These are phyloP conservation scores for Xenus cinereus DNA, from an alignment of 2,113 vertebrate genomes.

Conservation along the genomic window DNA sequence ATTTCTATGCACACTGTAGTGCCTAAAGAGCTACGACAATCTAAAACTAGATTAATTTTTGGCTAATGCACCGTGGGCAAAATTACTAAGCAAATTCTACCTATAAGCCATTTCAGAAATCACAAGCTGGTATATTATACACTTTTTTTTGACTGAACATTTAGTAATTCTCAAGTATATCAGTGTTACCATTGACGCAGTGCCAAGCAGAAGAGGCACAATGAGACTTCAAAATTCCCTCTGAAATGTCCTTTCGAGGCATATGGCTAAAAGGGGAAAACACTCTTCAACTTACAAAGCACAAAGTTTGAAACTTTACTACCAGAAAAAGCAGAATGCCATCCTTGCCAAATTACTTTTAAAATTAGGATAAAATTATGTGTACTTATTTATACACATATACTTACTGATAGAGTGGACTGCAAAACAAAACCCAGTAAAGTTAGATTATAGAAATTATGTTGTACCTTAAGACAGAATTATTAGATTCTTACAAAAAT, in stretches of 20 bases:
- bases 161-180: background rate
- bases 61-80: background rate
- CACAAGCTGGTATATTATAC: background rate
- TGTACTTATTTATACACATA: accelerated
- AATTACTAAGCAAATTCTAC: background rate
- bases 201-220: background rate
- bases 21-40: background rate
- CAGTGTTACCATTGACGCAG: background rate
- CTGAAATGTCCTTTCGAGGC: background rate
- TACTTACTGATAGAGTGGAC: background rate
- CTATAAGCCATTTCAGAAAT: background rate
- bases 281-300: background rate
- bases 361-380: background rate
- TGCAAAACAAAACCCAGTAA: background rate
- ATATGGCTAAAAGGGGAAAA: background rate
- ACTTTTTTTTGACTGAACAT: background rate
- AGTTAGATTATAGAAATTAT: background rate
- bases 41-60: background rate
- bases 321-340: background rate
- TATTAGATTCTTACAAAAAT: background rate
- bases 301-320: background rate
- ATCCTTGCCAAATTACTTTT: background rate
- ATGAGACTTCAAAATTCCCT: background rate
- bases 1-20: background rate
- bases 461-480: background rate